Base-by-base conservation (phyloP, 2,797 vertebrate species). In the Furcifer pardalis region DNA sequence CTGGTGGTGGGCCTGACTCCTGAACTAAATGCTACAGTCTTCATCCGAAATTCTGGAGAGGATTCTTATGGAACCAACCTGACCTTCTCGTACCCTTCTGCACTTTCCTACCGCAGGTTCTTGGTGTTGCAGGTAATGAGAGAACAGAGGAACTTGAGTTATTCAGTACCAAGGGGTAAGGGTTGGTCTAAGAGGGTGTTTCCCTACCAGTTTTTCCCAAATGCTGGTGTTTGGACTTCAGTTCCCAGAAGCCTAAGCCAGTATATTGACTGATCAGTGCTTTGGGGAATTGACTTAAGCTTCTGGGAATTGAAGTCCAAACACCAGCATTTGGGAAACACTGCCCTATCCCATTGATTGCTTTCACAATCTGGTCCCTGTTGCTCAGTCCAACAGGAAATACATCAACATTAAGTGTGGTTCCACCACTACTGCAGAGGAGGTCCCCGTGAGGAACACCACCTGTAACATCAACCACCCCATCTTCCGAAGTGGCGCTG, bases 41-140 rank as follows among this genome's bases (percentile, higher is more conserved):
- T 91, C 1, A 86, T 97, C 86, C 93, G 92, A 86, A 98, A 97
- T 85, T 89, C 76, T 0, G 97, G 91, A 0, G 97, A 98, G 90
- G 96, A 98, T 90, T 97, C 97, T 12, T 97, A 97, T 69, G 92
- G 95, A 84, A 96, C 94, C 12, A 87, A 4, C 0, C 90, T 96
- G n/a, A 82, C 86, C n/a, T 93, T 98, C 63, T 93, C 89, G 0
- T 96, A 97, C 86, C 97, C 97, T 0, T 49, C 86, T 0, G 96
- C 93, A 25, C 90, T 98, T 74, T 98, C 97, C n/a, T 98, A 89
- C 86, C 95, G 97, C 84, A 96, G 89, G 81, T 82, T 92, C 44
- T 94, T 91, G 0, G 1, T 6, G 17, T 40, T 92, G 49, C 92
- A 97, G 96, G 97, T 97, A 94, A 19, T 37, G 59, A 5, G 42